Percentiles rank a stretch among this genome's conserved stretches.
Evolutionary conservation across 2,888 invertebrate genomes (phyloP).

Genomic region (Taphrorychus bicolor): DNA sequence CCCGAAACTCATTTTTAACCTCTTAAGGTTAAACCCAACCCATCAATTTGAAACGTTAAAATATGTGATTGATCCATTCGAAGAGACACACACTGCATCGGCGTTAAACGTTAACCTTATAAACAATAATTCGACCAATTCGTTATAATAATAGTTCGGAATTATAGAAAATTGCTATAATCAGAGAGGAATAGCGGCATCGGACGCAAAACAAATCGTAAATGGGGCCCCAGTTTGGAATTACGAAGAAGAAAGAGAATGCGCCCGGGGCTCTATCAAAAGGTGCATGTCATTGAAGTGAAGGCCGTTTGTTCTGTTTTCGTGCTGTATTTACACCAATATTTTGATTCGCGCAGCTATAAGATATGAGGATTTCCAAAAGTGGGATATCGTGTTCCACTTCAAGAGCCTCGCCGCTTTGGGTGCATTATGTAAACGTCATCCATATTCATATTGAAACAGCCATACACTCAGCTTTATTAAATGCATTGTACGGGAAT

Average conservation of each 20-base stretch:
- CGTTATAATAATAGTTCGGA: constrained; percentile 58
- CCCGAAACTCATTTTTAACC: constrained; percentile 27
- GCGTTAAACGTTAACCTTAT: constrained; percentile 59
- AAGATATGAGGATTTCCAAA: constrained; percentile 1
- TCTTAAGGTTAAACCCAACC: constrained; percentile 23
- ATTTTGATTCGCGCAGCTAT: neutral
- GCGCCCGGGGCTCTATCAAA: constrained; percentile 44
- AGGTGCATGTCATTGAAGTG: constrained; percentile 56
- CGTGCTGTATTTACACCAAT: neutral
- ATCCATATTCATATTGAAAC: constrained; percentile 22
- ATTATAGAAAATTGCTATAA: constrained; percentile 61
- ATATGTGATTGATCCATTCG: constrained; percentile 37
- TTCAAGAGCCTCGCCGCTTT: neutral
- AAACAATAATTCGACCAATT: constrained; percentile 58
- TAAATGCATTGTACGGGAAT: constrained; percentile 5
- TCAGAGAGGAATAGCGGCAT: constrained; percentile 56
- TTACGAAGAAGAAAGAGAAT: constrained; percentile 49
- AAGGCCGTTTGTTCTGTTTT: no score
- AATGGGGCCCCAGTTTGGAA: constrained; percentile 54
- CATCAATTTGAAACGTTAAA: constrained; percentile 26
- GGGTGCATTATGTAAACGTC: constrained; percentile 23
- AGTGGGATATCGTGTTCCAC: constrained; percentile 19
- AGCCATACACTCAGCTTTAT: constrained; percentile 18
- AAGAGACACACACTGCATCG: constrained; percentile 35
- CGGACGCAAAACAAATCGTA: constrained; percentile 60